Conservation (phyloP, 2,113 vertebrate genomes). For the Dascyllus trimaculatus region DNA sequence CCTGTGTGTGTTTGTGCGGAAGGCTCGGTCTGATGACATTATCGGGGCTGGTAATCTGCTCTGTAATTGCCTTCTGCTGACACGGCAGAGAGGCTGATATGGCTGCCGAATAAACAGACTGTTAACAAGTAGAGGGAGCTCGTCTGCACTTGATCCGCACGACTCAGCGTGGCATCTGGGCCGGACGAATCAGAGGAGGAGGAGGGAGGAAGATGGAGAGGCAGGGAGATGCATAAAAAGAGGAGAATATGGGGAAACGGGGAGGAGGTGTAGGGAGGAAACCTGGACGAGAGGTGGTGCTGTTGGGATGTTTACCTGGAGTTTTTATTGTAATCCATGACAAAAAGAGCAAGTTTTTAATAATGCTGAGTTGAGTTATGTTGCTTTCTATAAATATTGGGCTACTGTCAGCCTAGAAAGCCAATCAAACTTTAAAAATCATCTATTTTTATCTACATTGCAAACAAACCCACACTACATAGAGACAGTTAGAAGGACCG, state of each 20-base stretch:
- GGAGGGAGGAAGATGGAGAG: not conserved
- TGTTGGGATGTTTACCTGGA: not conserved
- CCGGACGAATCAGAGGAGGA: constrained; percentile 6
- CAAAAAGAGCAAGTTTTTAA: too few relatives aligned
- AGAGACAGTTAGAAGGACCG: too few relatives aligned
- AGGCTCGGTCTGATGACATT: constrained; percentile 63
- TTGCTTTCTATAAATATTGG: too few relatives aligned
- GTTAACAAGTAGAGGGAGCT: constrained; percentile 59
- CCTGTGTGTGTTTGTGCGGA: not conserved
- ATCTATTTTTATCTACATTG: too few relatives aligned
- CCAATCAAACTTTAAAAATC: too few relatives aligned
- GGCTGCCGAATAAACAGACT: constrained; percentile 62
- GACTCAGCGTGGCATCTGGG: constrained; percentile 45
- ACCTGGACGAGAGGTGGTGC: not conserved
- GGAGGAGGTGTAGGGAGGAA: not conserved
- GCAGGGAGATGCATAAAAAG: constrained; percentile 4
- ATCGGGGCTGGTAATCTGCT: constrained; percentile 65
- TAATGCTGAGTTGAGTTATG: too few relatives aligned
- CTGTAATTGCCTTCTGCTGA: constrained; percentile 73
- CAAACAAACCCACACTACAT: too few relatives aligned
- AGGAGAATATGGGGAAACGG: not conserved
- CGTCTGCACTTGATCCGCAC: constrained; percentile 25
- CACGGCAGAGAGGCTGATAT: constrained; percentile 50
- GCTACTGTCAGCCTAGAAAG: too few relatives aligned
- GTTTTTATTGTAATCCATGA: too few relatives aligned